These are phyloP conservation scores for Thecocarcelia acutangulata DNA, from an alignment of 2,888 invertebrate species.

Conservation along the genomic window DNA sequence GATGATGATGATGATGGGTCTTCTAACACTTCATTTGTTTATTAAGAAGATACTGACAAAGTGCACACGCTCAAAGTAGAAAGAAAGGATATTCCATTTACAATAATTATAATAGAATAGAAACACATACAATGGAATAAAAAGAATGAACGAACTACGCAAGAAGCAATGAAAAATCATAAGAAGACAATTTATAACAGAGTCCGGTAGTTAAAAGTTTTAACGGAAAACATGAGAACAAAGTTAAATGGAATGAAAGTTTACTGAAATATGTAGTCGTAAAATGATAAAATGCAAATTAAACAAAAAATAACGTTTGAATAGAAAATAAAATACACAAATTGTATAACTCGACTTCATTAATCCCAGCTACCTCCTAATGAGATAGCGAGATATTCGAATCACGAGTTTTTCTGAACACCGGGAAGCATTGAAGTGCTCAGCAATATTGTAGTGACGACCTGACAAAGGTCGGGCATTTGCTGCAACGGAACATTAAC, in stretches of 20 bases:
- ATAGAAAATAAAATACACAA: too few relatives aligned
- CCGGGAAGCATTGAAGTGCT: too few relatives aligned
- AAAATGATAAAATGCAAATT: too few relatives aligned
- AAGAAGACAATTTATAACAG: slow-evolving; percentile 53
- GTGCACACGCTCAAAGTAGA: neutral
- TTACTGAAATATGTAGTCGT: too few relatives aligned
- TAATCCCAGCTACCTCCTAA: too few relatives aligned
- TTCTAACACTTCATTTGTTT: slow-evolving; percentile 61
- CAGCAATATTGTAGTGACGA: too few relatives aligned
- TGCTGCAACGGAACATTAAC: too few relatives aligned
- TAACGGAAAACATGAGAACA: neutral
- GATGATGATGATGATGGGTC: slow-evolving; percentile 25
- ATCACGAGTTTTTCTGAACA: too few relatives aligned
- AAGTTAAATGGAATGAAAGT: slow-evolving; percentile 19
- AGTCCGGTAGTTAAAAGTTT: slow-evolving; percentile 53
- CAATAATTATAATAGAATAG: slow-evolving; percentile 14
- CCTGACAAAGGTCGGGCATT: too few relatives aligned
- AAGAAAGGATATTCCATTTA: slow-evolving; percentile 43
- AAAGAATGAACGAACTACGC: slow-evolving; percentile 23
- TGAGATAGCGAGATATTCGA: too few relatives aligned
- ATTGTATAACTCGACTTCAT: too few relatives aligned
- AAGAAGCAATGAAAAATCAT: slow-evolving; percentile 8
- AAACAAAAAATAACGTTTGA: too few relatives aligned
- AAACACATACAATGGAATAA: slow-evolving; percentile 7
- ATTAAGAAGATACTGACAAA: slow-evolving; percentile 42